These are phyloP conservation scores for Phrixothrix hirtus DNA, from an alignment of 2,888 invertebrate genomes.

Conservation along the genomic window DNA sequence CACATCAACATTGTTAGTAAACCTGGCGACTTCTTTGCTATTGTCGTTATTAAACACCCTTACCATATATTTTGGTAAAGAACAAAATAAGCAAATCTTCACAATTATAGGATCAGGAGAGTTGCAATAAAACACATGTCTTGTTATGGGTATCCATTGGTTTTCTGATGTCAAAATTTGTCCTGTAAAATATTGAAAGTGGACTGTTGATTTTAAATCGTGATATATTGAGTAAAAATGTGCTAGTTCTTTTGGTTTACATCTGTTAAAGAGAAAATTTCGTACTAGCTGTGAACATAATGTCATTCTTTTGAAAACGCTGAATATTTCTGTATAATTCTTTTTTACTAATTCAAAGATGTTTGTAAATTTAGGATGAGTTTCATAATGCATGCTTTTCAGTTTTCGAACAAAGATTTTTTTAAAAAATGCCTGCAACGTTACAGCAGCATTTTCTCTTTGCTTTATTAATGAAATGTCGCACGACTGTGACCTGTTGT, in stretches of 20 bases:
- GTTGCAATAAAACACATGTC: slow-evolving; percentile 43
- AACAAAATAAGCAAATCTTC: slow-evolving; percentile 43
- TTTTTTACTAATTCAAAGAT: slow-evolving; percentile 41
- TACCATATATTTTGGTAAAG: slow-evolving; percentile 39
- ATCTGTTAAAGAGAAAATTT: slow-evolving; percentile 38
- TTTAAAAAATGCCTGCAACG: slow-evolving; percentile 47
- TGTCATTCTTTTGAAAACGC: slow-evolving; percentile 33
- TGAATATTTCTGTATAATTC: slow-evolving; percentile 42
- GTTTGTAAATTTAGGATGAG: too few species aligned
- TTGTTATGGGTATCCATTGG: slow-evolving; percentile 42
- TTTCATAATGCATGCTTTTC: slow-evolving; percentile 36
- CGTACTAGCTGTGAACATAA: slow-evolving; percentile 39
- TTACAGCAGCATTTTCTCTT: slow-evolving; percentile 41
- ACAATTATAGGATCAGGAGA: slow-evolving; percentile 31
- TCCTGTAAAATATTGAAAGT: slow-evolving; percentile 36
- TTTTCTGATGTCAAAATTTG: slow-evolving; percentile 12
- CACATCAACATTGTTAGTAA: slow-evolving; percentile 40
- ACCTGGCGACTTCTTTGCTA: slow-evolving; percentile 39
- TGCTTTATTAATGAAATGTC: slow-evolving; percentile 38
- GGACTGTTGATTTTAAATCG: slow-evolving; percentile 40
- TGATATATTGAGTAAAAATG: slow-evolving; percentile 36
- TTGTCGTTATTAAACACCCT: slow-evolving; percentile 50
- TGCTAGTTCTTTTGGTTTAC: slow-evolving; percentile 25
- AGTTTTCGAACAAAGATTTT: slow-evolving; percentile 40
- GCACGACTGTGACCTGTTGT: slow-evolving; percentile 5